Percentiles rank a stretch among this genome's conserved stretches.
Evolutionary conservation across 1,140 invertebrate genomes (phyloP).

Genomic region (Dufourea novaeangliae): DNA sequence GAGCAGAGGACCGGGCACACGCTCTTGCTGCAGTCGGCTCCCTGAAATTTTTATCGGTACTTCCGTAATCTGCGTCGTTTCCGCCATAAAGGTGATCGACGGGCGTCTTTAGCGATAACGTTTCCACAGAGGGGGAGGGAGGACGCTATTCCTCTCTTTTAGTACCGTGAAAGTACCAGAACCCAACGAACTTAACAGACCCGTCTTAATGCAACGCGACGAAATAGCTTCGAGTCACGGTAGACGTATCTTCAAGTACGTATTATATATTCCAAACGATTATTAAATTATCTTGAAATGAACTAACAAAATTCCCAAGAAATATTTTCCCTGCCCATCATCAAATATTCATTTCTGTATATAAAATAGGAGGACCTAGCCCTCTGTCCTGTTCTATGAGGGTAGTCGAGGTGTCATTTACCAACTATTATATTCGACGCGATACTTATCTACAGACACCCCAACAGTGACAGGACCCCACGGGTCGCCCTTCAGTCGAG

Average conservation of each 20-base stretch:
- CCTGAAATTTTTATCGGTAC: slow-evolving; percentile 64
- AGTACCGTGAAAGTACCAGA: neutral
- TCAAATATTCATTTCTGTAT: too few species aligned
- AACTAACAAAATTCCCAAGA: too few species aligned
- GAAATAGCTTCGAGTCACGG: too few species aligned
- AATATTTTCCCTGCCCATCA: too few species aligned
- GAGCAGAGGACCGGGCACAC: slow-evolving; percentile 99
- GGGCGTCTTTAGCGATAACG: slow-evolving; percentile 5
- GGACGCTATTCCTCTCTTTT: neutral
- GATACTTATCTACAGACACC: neutral
- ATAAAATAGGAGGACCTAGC: too few species aligned
- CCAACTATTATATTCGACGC: neutral
- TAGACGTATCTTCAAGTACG: too few species aligned
- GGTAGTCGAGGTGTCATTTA: neutral
- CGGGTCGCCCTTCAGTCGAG: neutral
- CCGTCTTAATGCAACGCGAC: too few species aligned
- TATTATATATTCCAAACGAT: too few species aligned
- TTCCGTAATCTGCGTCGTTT: neutral
- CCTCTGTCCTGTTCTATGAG: too few species aligned
- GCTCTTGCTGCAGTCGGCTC: slow-evolving; percentile 84
- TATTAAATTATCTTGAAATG: too few species aligned
- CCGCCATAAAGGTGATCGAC: slow-evolving; percentile 14
- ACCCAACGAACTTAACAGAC: too few species aligned
- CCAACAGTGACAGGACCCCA: neutral
- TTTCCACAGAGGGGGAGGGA: neutral